phyloP scores from a whole-genome alignment of 2,797 vertebrate genomes.

The Malacoctenus gilli region DNA sequence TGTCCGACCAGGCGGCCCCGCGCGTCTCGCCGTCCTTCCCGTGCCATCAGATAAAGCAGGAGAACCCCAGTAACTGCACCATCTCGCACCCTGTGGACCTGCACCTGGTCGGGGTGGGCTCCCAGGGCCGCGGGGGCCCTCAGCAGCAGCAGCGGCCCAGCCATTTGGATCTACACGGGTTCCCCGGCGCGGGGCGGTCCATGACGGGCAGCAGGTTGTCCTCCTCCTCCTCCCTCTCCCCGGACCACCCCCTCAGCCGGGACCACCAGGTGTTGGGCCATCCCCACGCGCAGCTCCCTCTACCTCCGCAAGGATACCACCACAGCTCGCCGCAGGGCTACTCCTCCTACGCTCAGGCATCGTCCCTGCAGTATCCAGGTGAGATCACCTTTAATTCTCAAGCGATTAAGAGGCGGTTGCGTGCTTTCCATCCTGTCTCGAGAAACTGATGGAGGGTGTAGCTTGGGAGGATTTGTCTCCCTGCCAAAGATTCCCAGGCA shows the following conservation, averaged over 20 bases:
- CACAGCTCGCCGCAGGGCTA: slow-evolving; percentile 81
- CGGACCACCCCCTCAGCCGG: slow-evolving; percentile 87
- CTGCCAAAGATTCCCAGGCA: no score
- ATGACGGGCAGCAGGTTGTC: slow-evolving; percentile 80
- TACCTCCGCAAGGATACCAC: slow-evolving; percentile 86
- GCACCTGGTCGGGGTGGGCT: slow-evolving; percentile 75
- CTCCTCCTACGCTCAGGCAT: slow-evolving; percentile 85
- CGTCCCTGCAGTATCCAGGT: slow-evolving; percentile 93
- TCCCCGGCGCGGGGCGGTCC: slow-evolving; percentile 80
- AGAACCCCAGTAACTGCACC: slow-evolving; percentile 84
- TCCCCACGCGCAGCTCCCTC: slow-evolving; percentile 81
- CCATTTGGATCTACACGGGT: slow-evolving; percentile 82
- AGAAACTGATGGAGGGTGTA: no score
- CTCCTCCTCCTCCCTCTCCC: slow-evolving; percentile 85
- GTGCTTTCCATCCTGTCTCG: neutral
- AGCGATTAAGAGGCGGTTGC: neutral
- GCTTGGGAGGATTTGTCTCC: neutral
- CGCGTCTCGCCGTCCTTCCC: slow-evolving; percentile 76
- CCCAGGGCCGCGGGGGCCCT: slow-evolving; percentile 79
- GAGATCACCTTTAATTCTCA: slow-evolving; percentile 60
- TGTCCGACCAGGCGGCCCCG: slow-evolving; percentile 64
- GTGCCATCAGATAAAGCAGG: slow-evolving; percentile 93
- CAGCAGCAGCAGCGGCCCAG: slow-evolving; percentile 81
- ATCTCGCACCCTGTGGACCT: slow-evolving; percentile 78
- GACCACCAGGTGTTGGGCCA: slow-evolving; percentile 82